Base-by-base conservation (phyloP, 2,888 invertebrate genomes). In the Ptilodon capucinus region DNA sequence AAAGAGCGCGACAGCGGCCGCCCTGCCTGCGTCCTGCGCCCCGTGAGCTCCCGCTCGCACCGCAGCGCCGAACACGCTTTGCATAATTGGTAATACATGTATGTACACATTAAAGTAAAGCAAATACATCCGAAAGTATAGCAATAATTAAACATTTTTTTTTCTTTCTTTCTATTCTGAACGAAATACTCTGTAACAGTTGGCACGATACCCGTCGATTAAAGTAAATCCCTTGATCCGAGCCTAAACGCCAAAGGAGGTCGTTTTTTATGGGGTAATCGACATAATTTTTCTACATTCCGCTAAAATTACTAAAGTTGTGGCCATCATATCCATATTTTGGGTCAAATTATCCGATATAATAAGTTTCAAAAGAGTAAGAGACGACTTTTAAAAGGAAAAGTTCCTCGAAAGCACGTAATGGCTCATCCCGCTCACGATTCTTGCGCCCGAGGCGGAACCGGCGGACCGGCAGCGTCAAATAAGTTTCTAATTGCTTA, bases 401-500 rank as follows among this genome's bases (percentile, higher is more conserved):
- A 91, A 91, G 85, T 91, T 91, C 76, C 71, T 58, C 68, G 79
- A 85, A 87, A 89, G 87, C 86, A 86, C 85, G 88, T 89, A 89
- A 90, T 91, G 89, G 88, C 81, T 89, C 88, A 88, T 90, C 89
- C 86, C 84, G 86, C 83, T 87, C 88, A 85, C 82, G 87, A 86
- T 81, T 86, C 80, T 78, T 78, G 73, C 74, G 86, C 90, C 86
- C 78, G 81, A 79, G 89, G 89, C 87, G 81, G 80, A 82, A 75
- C 86, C 76, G 79, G 84, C 89, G 82, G 86, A 85, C 88, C 86
- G 84, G 86, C 81, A 86, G 86, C 88, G 84, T 88, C 88, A 89
- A 91, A 89, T 89, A 91, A 91, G 86, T 89, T 91, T 90, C 87
- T 91, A 90, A 90, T 91, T 91, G 88, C 89, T 90, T 90, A 87